Conservation (phyloP, 2,797 vertebrate species). For the Tapera naevia region DNA sequence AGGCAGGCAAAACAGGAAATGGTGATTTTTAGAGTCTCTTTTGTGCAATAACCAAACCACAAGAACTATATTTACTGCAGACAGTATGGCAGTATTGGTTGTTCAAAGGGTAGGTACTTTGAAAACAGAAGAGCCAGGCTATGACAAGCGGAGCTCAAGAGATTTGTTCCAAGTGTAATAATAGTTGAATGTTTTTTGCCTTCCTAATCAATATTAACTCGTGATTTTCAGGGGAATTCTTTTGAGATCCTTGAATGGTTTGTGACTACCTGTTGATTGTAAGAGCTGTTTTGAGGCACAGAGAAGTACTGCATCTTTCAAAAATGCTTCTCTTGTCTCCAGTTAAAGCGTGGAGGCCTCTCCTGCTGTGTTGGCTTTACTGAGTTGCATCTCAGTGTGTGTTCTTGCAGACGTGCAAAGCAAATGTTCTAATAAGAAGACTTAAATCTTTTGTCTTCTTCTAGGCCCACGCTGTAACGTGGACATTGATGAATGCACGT, state of each 20-base stretch:
- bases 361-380: background rate
- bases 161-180: conserved; percentile 41
- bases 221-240: conserved; percentile 4
- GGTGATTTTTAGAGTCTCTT: conserved; percentile 40
- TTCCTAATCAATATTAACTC: background rate
- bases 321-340: background rate
- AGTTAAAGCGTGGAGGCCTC: background rate
- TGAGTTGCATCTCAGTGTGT: background rate
- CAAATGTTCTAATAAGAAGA: background rate
- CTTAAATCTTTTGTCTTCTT: background rate
- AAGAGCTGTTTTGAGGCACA: background rate
- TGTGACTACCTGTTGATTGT: background rate
- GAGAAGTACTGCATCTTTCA: conserved; percentile 5
- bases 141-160: background rate
- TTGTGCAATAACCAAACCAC: conserved; percentile 52
- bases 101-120: conserved; percentile 35
- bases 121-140: conserved; percentile 28
- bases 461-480: conserved; percentile 84
- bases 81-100: conserved; percentile 14
- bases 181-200: conserved; percentile 4
- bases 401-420: background rate
- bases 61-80: conserved; percentile 48
- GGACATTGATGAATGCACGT: conserved; percentile 89
- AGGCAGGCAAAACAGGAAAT: conserved; percentile 61
- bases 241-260: background rate